Evolutionary conservation across 2,113 vertebrate genomes (phyloP).

Genomic region (Sardina pilchardus): DNA sequence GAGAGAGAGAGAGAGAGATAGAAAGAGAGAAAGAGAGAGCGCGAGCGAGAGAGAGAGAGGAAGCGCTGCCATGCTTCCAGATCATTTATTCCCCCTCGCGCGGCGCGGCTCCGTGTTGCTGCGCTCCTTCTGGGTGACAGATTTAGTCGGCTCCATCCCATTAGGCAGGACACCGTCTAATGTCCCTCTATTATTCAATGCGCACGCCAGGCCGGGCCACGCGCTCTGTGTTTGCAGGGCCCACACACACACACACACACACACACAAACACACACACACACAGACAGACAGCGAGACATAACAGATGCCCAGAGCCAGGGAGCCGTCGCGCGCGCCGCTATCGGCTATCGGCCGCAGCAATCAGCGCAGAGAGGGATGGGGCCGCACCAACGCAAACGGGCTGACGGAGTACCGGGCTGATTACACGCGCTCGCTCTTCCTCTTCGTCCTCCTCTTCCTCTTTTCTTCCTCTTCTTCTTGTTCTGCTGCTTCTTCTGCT

Average conservation of each 20-base stretch:
- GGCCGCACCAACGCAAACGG: background rate
- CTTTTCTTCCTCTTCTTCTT: background rate
- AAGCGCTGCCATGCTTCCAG: constrained; percentile 15
- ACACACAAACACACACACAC: constrained; percentile 26
- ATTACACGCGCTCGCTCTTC: background rate
- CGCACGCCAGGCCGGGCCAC: constrained; percentile 39
- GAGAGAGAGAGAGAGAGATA: background rate
- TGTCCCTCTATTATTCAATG: constrained; percentile 36
- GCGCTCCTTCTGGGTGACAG: constrained; percentile 26
- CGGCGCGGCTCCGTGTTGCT: background rate
- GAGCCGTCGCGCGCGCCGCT: too few species aligned
- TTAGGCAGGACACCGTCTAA: constrained; percentile 39
- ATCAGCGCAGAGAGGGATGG: background rate
- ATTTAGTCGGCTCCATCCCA: constrained; percentile 43
- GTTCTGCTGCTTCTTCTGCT: background rate
- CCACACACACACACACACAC: constrained; percentile 37
- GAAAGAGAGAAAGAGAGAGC: background rate
- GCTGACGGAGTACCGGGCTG: background rate
- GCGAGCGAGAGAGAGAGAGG: background rate
- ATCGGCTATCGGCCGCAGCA: background rate
- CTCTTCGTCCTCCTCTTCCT: background rate
- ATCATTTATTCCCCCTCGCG: constrained; percentile 25
- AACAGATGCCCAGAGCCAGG: background rate
- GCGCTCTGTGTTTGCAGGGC: constrained; percentile 33
- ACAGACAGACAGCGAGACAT: constrained; percentile 52